phyloP scores from a whole-genome alignment of 2,113 vertebrate genomes.

The Muntiacus muntjak region DNA sequence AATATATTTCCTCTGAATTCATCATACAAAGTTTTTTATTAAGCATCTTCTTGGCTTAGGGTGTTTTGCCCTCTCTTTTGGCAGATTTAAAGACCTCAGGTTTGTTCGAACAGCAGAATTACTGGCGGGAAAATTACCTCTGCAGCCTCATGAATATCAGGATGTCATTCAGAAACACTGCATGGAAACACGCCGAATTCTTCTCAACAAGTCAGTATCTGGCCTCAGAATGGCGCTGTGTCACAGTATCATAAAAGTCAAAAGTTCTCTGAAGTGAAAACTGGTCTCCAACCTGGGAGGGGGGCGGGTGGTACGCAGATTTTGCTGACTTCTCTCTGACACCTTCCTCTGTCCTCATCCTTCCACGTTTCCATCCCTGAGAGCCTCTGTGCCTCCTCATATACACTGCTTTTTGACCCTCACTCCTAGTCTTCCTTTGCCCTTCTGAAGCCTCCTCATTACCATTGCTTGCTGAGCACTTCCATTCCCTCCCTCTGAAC shows the following conservation, averaged over 20 bases:
- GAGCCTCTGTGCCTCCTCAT: not conserved
- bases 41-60: not conserved
- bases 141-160: conserved; percentile 83
- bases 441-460: not conserved
- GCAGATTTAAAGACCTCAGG: conserved; percentile 85
- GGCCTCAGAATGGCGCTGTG: not conserved
- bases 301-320: too few species aligned
- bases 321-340: not conserved
- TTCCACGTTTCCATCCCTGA: fast-evolving
- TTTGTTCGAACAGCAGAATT: conserved; percentile 87
- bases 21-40: not conserved
- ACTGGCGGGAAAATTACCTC: conserved; percentile 77
- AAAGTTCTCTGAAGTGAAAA: not conserved
- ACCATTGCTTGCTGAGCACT: not conserved
- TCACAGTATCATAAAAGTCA: not conserved
- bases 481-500: not conserved
- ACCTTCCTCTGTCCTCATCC: not conserved
- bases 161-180: conserved; percentile 84
- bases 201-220: conserved; percentile 84
- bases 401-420: not conserved
- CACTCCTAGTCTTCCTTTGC: not conserved
- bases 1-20: not conserved
- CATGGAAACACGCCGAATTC: conserved; percentile 76
- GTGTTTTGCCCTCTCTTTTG: not conserved
- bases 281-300: not conserved